Evolutionary conservation across 2,113 vertebrate species (phyloP), one percentile per base, ranked within the genome.

Genomic region (Semnornis frantzii): DNA sequence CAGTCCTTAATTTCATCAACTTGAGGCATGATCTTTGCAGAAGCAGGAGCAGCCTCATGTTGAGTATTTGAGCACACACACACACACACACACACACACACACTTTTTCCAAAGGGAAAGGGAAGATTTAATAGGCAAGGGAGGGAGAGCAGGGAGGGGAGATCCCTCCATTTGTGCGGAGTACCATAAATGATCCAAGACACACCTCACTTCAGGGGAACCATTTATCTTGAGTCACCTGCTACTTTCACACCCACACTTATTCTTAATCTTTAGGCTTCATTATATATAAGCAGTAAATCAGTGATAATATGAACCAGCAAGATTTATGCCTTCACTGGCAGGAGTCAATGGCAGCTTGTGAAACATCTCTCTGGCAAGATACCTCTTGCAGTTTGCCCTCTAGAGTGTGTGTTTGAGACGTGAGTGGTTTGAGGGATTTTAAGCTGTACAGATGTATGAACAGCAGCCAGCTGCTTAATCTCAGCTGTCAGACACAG

Each of bases 401-500:
- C 50, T 59, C 63, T 37, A 55, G 62, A 83, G n/a, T 68, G 58
- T 76, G 44, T 21, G n/a, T 90, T 74, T 74, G 63, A 59, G 34
- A 33, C 46, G 12, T 58, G 65, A 19, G 79, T 90, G 30, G 92
- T 91, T 77, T 46, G 30, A 76, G 50, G 28, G 7, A 44, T 76
- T 82, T 65, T 37, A 58, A 75, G 11, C 15, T 17, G 9, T 68
- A 65, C 84, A 79, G 33, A 30, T 42, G 8, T 18, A 79, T 16
- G 33, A 91, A 54, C 68, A 69, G 59, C 30, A 62, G 10, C 24
- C 39, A 42, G 66, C 12, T 12, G 1, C 63, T 66, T 89, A 59
- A 85, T 76, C 63, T 82, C 63, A 50, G 39, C 77, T 94, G 74
- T 79, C 89, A 89, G 78, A 76, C 50, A 28, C 70, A 80, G 50